Conservation (phyloP, 2,888 invertebrate genomes). For the Cephalotes varians region DNA sequence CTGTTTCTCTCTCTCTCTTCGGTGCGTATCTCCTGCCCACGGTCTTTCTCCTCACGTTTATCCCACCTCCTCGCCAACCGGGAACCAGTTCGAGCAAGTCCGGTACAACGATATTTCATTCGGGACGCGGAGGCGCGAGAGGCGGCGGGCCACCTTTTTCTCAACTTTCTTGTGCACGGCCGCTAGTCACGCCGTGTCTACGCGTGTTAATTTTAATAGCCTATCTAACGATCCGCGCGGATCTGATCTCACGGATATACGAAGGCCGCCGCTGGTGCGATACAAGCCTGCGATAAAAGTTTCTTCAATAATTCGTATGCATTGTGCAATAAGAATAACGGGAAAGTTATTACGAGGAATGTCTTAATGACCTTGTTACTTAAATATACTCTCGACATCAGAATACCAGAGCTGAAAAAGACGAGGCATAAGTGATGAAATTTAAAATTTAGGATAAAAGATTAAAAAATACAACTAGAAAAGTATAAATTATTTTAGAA, state of each 20-base stretch:
- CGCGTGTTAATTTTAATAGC: constrained; percentile 54
- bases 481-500: background rate
- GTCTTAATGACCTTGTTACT: background rate
- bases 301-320: background rate
- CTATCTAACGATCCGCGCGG: constrained; percentile 40
- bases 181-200: constrained; percentile 48
- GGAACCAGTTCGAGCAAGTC: constrained; percentile 72
- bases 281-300: background rate
- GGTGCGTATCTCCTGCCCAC: background rate
- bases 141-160: constrained; percentile 22
- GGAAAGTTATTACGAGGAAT: background rate
- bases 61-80: constrained; percentile 53
- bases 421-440: background rate
- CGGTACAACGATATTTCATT: constrained; percentile 76
- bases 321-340: background rate
- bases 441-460: background rate
- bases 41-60: constrained; percentile 37
- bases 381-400: background rate
- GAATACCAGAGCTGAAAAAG: background rate
- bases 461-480: background rate
- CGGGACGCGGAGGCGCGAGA: constrained; percentile 59
- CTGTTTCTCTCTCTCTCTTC: background rate
- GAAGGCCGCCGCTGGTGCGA: constrained; percentile 19
- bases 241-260: constrained; percentile 37
- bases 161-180: constrained; percentile 27